phyloP scores from a whole-genome alignment of 2,888 invertebrate genomes.

The Mongoloraphidia duomilia region DNA sequence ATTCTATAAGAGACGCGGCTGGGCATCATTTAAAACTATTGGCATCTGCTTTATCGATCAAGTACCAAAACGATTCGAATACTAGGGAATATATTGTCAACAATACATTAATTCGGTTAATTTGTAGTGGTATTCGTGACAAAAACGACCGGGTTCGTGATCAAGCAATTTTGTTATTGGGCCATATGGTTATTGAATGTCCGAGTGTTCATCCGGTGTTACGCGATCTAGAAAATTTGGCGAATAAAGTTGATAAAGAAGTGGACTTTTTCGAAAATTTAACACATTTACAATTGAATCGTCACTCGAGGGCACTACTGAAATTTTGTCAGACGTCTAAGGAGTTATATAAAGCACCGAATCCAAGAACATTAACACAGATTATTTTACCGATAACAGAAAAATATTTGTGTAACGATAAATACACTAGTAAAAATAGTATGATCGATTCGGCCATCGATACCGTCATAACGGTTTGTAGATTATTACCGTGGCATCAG shows the following conservation, averaged over 20 bases:
- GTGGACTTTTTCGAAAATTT: slow-evolving; percentile 93
- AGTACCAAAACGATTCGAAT: slow-evolving; percentile 33
- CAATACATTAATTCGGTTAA: slow-evolving; percentile 55
- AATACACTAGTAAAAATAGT: slow-evolving; percentile 60
- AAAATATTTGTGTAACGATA: slow-evolving; percentile 63
- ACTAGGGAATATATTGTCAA: slow-evolving; percentile 56
- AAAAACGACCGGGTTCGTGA: slow-evolving; percentile 57
- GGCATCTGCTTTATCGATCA: slow-evolving; percentile 45
- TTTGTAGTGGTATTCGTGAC: slow-evolving; percentile 56
- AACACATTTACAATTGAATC: slow-evolving; percentile 72
- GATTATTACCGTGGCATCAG: slow-evolving; percentile 74
- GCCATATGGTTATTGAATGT: slow-evolving; percentile 60
- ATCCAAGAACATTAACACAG: slow-evolving; percentile 59
- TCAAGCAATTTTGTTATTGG: slow-evolving; percentile 67
- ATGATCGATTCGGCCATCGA: slow-evolving; percentile 77
- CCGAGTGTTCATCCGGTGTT: slow-evolving; percentile 51
- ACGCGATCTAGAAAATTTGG: slow-evolving; percentile 50
- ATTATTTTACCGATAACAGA: slow-evolving; percentile 76
- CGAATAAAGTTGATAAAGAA: slow-evolving; percentile 60
- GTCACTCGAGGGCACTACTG: slow-evolving; percentile 68
- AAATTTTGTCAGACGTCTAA: slow-evolving; percentile 56
- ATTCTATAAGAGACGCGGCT: slow-evolving; percentile 68
- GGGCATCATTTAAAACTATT: slow-evolving; percentile 57
- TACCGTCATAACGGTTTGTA: slow-evolving; percentile 60
- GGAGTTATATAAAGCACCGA: slow-evolving; percentile 42